Percentiles rank a stretch among this genome's conserved stretches.
Evolutionary conservation across 2,797 vertebrate genomes (phyloP).

Genomic region (Myotis pilosus): DNA sequence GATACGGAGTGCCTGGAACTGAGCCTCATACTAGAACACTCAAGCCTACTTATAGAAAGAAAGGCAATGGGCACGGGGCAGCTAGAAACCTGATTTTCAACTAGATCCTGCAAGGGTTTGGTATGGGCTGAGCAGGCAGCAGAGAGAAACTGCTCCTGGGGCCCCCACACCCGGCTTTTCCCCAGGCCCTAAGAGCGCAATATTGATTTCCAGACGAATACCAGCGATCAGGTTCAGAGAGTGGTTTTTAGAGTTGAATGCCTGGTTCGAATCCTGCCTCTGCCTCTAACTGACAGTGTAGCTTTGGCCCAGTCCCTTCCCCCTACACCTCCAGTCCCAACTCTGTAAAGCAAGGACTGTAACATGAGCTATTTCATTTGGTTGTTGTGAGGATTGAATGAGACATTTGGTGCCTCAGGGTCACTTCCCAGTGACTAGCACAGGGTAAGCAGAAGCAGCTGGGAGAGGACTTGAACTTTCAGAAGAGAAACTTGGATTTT

Average conservation of each 20-base stretch:
- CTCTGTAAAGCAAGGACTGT: not conserved
- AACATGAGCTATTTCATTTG: not conserved
- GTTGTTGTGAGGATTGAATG: not conserved
- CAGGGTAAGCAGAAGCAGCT: not conserved
- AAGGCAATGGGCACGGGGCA: not conserved
- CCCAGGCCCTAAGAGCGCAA: not conserved
- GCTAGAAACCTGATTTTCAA: not conserved
- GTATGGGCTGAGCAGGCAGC: not conserved
- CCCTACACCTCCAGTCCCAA: not conserved
- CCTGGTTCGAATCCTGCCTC: not conserved
- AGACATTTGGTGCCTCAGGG: not conserved
- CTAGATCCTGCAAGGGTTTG: not conserved
- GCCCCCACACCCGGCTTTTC: not conserved
- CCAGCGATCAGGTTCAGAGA: not conserved
- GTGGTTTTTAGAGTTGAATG: not conserved
- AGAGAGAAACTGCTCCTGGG: not conserved
- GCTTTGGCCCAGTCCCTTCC: not conserved
- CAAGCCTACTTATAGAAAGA: not conserved
- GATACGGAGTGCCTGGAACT: not conserved
- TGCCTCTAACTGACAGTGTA: not conserved
- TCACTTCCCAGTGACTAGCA: not conserved
- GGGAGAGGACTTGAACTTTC: not conserved
- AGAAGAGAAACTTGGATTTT: not conserved
- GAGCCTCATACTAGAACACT: not conserved
- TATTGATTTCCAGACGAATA: not conserved